A percentile compares a stretch with the other conserved stretches of the same genome.
Evolutionary conservation across 2,888 invertebrate genomes (phyloP).

Genomic region (Thalpophila matura): DNA sequence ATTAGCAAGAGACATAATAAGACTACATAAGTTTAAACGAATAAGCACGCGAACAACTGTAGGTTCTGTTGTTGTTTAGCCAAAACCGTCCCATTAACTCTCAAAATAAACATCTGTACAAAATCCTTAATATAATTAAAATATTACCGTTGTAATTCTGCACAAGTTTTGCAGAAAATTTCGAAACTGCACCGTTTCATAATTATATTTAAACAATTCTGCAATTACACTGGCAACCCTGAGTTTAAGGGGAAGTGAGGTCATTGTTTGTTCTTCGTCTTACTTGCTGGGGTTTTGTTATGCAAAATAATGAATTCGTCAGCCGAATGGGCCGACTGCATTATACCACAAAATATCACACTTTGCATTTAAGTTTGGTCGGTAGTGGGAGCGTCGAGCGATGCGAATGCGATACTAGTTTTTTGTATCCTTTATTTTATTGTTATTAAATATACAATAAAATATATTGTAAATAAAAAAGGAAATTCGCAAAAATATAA

Average conservation of each 20-base stretch:
- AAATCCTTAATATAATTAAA: not conserved
- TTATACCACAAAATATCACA: conserved; percentile 62
- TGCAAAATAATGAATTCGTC: conserved; percentile 78
- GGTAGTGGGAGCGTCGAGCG: conserved; percentile 48
- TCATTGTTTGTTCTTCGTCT: conserved; percentile 54
- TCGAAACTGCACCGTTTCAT: conserved; percentile 9
- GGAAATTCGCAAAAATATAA: no score
- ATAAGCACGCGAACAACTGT: no score
- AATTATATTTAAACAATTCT: conserved; percentile 38
- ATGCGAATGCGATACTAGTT: conserved; percentile 1
- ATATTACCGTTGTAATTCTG: not conserved
- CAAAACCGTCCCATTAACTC: no score
- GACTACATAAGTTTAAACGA: no score
- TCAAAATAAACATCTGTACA: no score
- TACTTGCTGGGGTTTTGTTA: conserved; percentile 73
- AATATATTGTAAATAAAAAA: no score
- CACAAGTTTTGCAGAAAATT: not conserved
- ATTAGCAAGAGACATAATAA: no score
- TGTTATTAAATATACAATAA: no score
- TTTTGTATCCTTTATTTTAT: no score
- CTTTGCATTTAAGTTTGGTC: conserved; percentile 38
- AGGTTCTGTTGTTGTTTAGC: no score
- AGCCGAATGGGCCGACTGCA: conserved; percentile 57
- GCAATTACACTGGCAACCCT: conserved; percentile 49
- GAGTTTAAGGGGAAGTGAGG: conserved; percentile 26